phyloP scores from a whole-genome alignment of 2,797 vertebrate species.

The Trichosurus vulpecula region DNA sequence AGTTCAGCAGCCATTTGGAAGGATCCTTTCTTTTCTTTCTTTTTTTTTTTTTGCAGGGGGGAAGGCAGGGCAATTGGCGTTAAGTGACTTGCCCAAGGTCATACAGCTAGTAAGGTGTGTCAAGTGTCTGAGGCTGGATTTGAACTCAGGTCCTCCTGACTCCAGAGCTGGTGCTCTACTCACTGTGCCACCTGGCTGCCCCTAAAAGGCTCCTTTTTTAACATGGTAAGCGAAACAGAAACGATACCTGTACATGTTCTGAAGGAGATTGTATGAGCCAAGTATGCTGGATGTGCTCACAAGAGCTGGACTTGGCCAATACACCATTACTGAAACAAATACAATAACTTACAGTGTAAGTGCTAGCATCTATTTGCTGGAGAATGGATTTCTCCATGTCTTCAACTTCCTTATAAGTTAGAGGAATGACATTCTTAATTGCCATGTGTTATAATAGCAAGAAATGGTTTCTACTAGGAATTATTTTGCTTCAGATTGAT shows the following conservation, averaged over 20 bases:
- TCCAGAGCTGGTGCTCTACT: no score
- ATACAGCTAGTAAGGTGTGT: no score
- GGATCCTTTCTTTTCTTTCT: no score
- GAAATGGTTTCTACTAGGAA: slow-evolving; percentile 17
- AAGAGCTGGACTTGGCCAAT: neutral
- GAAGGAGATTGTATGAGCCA: neutral
- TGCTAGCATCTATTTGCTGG: slow-evolving; percentile 44
- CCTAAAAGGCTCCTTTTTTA: neutral
- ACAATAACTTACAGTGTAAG: slow-evolving; percentile 49
- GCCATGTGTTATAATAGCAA: slow-evolving; percentile 30
- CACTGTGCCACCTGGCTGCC: no score
- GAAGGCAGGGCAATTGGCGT: no score
- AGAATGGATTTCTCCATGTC: slow-evolving; percentile 45
- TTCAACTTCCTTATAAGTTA: slow-evolving; percentile 53
- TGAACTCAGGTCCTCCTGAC: no score
- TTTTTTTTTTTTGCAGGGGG: no score
- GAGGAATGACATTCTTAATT: slow-evolving; percentile 45
- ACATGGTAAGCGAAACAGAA: neutral
- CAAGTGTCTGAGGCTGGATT: no score
- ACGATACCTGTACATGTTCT: neutral
- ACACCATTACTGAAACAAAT: neutral
- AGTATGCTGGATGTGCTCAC: neutral
- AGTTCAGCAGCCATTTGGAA: neutral
- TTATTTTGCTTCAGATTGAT: slow-evolving; percentile 26
- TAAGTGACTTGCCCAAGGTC: no score